Evolutionary conservation across 2,888 invertebrate genomes (phyloP).

Genomic region (Caenorhabditis doughertyi): DNA sequence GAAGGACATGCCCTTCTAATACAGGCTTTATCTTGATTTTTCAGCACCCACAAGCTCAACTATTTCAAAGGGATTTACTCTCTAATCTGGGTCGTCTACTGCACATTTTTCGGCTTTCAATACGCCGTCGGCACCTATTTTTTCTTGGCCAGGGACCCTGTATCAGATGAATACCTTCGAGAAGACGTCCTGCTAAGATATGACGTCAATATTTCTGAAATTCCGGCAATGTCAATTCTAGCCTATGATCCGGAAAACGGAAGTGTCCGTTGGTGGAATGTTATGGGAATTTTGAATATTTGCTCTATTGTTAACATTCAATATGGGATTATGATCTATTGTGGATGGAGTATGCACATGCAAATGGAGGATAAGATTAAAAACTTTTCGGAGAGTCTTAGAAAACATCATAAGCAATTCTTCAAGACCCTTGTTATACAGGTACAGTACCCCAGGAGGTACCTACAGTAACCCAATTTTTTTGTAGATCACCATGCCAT

Average conservation of each 20-base stretch:
- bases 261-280: background rate
- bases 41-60: constrained; percentile 22
- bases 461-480: too few relatives aligned
- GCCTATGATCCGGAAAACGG: background rate
- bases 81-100: constrained; percentile 15
- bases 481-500: constrained; percentile 8
- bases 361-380: constrained; percentile 23
- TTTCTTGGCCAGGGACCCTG: background rate
- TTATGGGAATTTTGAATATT: background rate
- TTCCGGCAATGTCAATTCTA: background rate
- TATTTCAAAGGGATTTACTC: constrained; percentile 17
- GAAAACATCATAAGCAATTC: constrained; percentile 34
- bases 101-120: constrained; percentile 15
- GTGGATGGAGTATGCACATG: constrained; percentile 10
- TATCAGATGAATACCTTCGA: constrained; percentile 21
- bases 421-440: constrained; percentile 35
- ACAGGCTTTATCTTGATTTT: too few relatives aligned
- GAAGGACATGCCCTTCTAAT: too few relatives aligned
- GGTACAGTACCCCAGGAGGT: too few relatives aligned
- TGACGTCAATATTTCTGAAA: background rate
- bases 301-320: background rate
- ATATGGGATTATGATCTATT: constrained; percentile 26
- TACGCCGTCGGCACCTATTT: constrained; percentile 33
- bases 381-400: background rate
- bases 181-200: constrained; percentile 9